Evolutionary conservation across 2,113 vertebrate genomes (phyloP).

Genomic region (Corydoras maculifer): DNA sequence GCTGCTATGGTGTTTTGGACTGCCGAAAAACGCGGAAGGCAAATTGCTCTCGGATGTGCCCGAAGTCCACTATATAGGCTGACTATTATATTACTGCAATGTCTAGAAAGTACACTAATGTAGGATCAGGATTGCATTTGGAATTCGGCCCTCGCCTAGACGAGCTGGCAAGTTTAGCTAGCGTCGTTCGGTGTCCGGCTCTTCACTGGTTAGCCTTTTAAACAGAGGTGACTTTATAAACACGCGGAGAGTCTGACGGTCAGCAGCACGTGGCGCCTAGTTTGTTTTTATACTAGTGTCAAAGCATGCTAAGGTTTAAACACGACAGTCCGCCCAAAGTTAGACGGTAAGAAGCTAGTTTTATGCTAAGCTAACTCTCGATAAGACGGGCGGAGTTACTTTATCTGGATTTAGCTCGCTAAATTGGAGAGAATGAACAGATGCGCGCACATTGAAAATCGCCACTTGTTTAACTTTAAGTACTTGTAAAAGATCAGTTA

Average conservation of each 20-base stretch:
- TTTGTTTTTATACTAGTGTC: slow-evolving; percentile 2
- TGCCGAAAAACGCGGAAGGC: background rate
- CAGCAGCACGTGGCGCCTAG: background rate
- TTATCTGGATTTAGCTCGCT: slow-evolving; percentile 3
- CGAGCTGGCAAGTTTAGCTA: slow-evolving; percentile 48
- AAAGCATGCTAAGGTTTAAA: slow-evolving; percentile 12
- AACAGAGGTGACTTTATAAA: slow-evolving; percentile 31
- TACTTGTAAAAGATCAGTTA: no score
- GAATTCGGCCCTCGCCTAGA: slow-evolving; percentile 15
- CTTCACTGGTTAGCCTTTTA: background rate
- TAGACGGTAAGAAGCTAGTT: slow-evolving; percentile 28
- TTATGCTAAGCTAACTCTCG: slow-evolving; percentile 17
- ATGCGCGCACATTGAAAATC: no score
- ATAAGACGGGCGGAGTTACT: background rate
- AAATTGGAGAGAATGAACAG: background rate
- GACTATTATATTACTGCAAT: background rate
- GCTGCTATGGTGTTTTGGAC: background rate
- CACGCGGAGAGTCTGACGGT: slow-evolving; percentile 2
- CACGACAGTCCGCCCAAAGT: background rate
- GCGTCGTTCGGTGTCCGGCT: slow-evolving; percentile 24
- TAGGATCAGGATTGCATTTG: background rate
- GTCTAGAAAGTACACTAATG: background rate
- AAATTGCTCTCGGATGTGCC: background rate
- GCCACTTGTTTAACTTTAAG: no score
- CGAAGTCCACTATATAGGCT: slow-evolving; percentile 7